A percentile compares a stretch with the other conserved stretches of the same genome.
phyloP scores from a whole-genome alignment of 2,113 vertebrate species.

The Eidolon helvum region DNA sequence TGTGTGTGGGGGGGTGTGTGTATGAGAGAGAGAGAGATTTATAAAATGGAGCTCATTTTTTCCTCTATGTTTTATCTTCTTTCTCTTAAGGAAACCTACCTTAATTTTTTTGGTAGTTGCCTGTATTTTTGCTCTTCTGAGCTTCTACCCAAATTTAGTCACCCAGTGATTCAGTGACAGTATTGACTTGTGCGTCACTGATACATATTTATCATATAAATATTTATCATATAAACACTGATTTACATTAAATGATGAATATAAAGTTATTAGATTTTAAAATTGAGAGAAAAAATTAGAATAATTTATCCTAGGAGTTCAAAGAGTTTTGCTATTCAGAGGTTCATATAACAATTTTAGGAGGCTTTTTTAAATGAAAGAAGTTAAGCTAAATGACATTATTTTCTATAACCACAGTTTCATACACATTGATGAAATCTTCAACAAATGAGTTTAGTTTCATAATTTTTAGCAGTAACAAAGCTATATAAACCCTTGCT shows the following conservation, averaged over 20 bases:
- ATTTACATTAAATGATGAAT: background rate
- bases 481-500: background rate
- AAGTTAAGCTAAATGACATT: background rate
- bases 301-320: background rate
- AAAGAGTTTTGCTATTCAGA: background rate
- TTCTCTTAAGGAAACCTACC: background rate
- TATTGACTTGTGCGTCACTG: background rate
- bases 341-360: background rate
- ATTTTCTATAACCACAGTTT: background rate
- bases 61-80: background rate
- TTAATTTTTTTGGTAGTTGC: background rate
- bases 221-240: background rate
- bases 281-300: background rate
- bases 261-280: background rate
- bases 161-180: background rate
- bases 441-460: background rate
- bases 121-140: background rate
- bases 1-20: background rate
- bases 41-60: background rate
- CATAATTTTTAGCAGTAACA: background rate
- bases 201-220: too few relatives aligned
- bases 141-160: background rate
- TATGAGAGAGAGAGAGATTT: background rate
- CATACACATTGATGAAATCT: background rate
- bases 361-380: background rate